A percentile compares a stretch with the other conserved stretches of the same genome.
phyloP scores from a whole-genome alignment of 1,140 invertebrate species.

The silkworm (Bombyx mori) region ASM3026992v2 NC_085114.1:9203501-9204000 shows the following conservation, averaged over 20 bases:
- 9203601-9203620: no score
- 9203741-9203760: slow-evolving; percentile 7
- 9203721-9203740: slow-evolving; percentile 4
- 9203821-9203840: slow-evolving; percentile 13
- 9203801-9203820: neutral
- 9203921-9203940: slow-evolving; percentile 32
- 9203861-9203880: slow-evolving; percentile 66
- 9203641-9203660: no score
- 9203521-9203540: slow-evolving; percentile 33
- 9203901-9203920: slow-evolving; percentile 50
- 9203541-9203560: slow-evolving; percentile 37
- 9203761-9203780: slow-evolving; percentile 5
- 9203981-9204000: slow-evolving; percentile 69
- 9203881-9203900: slow-evolving; percentile 36
- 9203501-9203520: slow-evolving; percentile 39
- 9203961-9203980: slow-evolving; percentile 68
- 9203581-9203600: slow-evolving; percentile 14
- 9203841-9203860: slow-evolving; percentile 43
- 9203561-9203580: slow-evolving; percentile 16
- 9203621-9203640: no score
- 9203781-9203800: slow-evolving; percentile 6
- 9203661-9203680: no score
- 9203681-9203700: neutral
- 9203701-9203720: neutral
- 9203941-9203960: slow-evolving; percentile 66